These are phyloP conservation scores for Onthophagus sagittarius DNA, from an alignment of 2,888 invertebrate species.

Conservation along the genomic window DNA sequence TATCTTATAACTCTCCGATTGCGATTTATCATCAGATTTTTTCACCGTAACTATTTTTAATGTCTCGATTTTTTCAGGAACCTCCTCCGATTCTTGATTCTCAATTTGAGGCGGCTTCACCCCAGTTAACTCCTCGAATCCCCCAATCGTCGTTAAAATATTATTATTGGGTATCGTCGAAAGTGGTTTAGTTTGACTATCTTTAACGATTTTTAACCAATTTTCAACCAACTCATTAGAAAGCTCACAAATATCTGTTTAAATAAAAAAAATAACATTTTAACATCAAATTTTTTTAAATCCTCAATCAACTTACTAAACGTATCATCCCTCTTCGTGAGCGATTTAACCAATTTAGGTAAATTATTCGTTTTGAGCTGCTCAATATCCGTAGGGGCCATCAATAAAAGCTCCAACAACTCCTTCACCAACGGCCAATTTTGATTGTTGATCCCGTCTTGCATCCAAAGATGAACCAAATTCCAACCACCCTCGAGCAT, in stretches of 20 bases:
- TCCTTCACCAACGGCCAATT: slow-evolving; percentile 88
- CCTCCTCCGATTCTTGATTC: background rate
- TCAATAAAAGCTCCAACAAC: slow-evolving; percentile 75
- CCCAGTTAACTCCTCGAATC: background rate
- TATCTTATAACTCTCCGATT: slow-evolving; percentile 54
- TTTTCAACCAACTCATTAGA: slow-evolving; percentile 81
- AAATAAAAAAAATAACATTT: slow-evolving; percentile 33
- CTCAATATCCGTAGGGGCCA: slow-evolving; percentile 88
- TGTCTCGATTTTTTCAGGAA: slow-evolving; percentile 21
- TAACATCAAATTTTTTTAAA: too few relatives aligned
- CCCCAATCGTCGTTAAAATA: background rate
- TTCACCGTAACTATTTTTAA: slow-evolving; percentile 14
- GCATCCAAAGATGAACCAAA: slow-evolving; percentile 85
- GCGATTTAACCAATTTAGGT: slow-evolving; percentile 85
- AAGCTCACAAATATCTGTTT: slow-evolving; percentile 69
- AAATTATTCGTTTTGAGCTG: slow-evolving; percentile 87
- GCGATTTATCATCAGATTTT: slow-evolving; percentile 11
- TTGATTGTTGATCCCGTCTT: slow-evolving; percentile 76
- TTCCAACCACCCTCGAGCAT: slow-evolving; percentile 92
- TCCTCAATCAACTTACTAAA: slow-evolving; percentile 73
- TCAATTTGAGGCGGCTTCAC: background rate
- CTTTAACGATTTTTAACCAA: slow-evolving; percentile 87
- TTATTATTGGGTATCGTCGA: background rate
- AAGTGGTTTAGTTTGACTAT: slow-evolving; percentile 47
- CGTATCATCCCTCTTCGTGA: slow-evolving; percentile 78